Base-by-base conservation (phyloP, 1,140 invertebrate species). In the Drosophila malerkotliana region DNA sequence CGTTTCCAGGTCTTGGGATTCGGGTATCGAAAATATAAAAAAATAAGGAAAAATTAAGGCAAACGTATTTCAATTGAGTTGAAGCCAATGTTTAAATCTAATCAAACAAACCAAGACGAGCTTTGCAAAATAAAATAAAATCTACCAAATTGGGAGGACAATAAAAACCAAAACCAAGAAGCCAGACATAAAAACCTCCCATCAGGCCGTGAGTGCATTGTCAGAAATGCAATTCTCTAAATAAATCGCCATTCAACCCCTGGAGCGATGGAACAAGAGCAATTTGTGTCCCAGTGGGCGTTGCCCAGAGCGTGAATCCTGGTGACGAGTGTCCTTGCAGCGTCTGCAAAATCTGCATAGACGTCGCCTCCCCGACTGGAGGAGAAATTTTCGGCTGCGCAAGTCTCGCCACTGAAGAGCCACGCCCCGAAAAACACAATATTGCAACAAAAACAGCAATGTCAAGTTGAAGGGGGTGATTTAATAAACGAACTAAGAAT, bases 341-440 rank as follows among this genome's bases (percentile, higher is more conserved):
- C 78, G 82, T 82, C 82, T 85, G 82, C 82, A 87, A 85, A 77
- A 85, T 87, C 77, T 87, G 82, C 82, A 87, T 87, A 81, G 81
- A 69, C 52, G 8, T 57, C 66, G 45, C 72, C 75, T 53, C 54
- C 67, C 61, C 49, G 68, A 51, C 60, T 71, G 62, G 56, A 87
- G 82, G 82, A 87, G 82, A 81, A 78, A 41, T 64, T 57, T 45
- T 66, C 18, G 69, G 41, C 66, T 85, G 82, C 82, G 82, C 82
- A 85, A 68, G 84, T 85, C 82, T 57, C 60, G 71, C 51, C 37
- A 24, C 28, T 48, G 57, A 51, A 51, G 37, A 60, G 63, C 72
- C 82, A 81, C 78, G 82, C 82, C 82, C 77, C 63, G 32, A 45
- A 34, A 34, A 9, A 14, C 28, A 63, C 21, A 32, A 49, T 37